Evolutionary conservation across 2,113 vertebrate species (phyloP), one percentile per base, ranked within the genome.

Genomic region (Pheucticus melanocephalus): DNA sequence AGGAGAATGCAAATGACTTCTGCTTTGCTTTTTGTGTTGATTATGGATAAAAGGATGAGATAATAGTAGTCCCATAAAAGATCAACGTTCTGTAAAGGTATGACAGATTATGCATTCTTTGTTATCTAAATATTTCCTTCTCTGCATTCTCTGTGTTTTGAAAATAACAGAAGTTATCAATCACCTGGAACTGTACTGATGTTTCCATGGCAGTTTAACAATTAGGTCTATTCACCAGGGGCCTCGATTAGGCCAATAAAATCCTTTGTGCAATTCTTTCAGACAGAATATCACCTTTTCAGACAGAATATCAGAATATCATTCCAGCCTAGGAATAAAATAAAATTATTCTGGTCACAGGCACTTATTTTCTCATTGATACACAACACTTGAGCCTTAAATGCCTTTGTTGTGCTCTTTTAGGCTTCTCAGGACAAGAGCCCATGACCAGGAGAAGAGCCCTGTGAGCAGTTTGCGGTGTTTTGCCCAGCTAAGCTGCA

Each of bases 191-290:
- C 35, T 25, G 15, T 86, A 81, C 80, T 95, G 88, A 95, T 94
- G 85, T 83, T 97, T 97, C 96, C 93, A 73, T 91, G 86, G 84
- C 70, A 97, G 94, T 96, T 94, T 88, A 92, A 82, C 93, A 97
- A 97, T 95, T 97, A 97, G 83, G 60, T 96, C 85, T 96, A 73
- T 93, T 97, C 97, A 97, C 80, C 59, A 64, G 66, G 48, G 73
- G 37, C 84, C 86, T 57, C 0, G 30, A 92, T 90, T 73, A 92
- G 63, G 90, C 91, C 77, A 96, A 83, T 91, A 82, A 88, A 96
- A 72, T 59, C 89, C 50, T 96, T 90, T 94, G 91, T 79, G 61
- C 65, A 77, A 18, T 82, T 91, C 51, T 95, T 95, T 94, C 65
- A 88, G 83, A 37, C 27, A 77, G 35, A 80, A 64, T 79, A 57